These are phyloP conservation scores for Blennius ocellaris DNA, from an alignment of 2,113 vertebrate species.

Conservation along the genomic window DNA sequence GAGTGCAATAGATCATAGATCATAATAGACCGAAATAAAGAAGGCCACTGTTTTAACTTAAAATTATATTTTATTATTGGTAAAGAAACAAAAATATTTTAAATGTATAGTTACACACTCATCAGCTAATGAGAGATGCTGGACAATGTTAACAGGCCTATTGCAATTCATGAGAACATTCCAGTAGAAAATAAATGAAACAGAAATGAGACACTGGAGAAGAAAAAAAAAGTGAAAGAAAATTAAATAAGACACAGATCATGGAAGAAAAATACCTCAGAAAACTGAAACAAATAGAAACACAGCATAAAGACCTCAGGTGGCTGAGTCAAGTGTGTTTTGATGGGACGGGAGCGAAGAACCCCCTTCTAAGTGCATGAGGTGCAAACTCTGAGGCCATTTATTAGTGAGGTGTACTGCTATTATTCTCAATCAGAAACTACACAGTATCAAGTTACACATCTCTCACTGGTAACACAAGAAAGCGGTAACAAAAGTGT, in stretches of 20 bases:
- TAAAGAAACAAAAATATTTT: slow-evolving; percentile 50
- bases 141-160: slow-evolving; percentile 34
- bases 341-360: slow-evolving; percentile 35
- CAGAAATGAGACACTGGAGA: slow-evolving; percentile 25
- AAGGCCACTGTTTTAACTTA: slow-evolving; percentile 42
- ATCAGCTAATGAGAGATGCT: slow-evolving; percentile 31
- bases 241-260: slow-evolving; percentile 15
- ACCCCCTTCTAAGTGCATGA: slow-evolving; percentile 63
- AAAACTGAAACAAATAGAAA: slow-evolving; percentile 24
- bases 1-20: not conserved
- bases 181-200: slow-evolving; percentile 50
- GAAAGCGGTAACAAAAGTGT: slow-evolving; percentile 18
- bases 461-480: slow-evolving; percentile 33
- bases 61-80: slow-evolving; percentile 65
- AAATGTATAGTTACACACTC: slow-evolving; percentile 48
- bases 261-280: slow-evolving; percentile 10
- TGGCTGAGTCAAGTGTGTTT: slow-evolving; percentile 64
- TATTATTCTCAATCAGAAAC: slow-evolving; percentile 32
- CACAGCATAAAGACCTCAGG: slow-evolving; percentile 53
- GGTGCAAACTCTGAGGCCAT: slow-evolving; percentile 70
- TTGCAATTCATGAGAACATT: slow-evolving; percentile 40
- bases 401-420: slow-evolving; percentile 51
- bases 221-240: slow-evolving; percentile 19
- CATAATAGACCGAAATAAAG: slow-evolving; percentile 9
- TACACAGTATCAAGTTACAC: slow-evolving; percentile 38